Conservation (phyloP, 2,113 vertebrate species). For the Melanocharis versteri region DNA sequence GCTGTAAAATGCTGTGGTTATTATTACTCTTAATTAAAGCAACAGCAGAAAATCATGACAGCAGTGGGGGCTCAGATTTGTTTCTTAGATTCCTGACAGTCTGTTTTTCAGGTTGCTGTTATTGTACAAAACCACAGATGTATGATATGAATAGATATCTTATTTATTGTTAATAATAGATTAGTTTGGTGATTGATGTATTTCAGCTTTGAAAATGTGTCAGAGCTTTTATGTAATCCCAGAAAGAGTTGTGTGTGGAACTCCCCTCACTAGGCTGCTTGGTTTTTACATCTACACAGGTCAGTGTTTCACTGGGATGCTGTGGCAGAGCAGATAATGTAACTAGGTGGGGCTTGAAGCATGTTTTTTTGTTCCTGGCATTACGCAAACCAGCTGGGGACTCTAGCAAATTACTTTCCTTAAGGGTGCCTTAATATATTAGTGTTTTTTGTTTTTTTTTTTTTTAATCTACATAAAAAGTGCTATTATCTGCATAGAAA, state of each 20-base stretch:
- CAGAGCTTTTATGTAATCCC: background rate
- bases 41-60: background rate
- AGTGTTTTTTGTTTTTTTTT: background rate
- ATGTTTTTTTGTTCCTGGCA: background rate
- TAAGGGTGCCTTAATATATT: background rate
- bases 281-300: fast-evolving
- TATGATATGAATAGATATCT: background rate
- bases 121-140: background rate
- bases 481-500: background rate
- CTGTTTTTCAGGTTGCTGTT: background rate
- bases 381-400: background rate
- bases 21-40: background rate
- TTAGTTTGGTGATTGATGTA: background rate
- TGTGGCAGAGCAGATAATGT: background rate
- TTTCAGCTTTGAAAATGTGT: background rate
- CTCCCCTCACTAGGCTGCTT: background rate
- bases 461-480: background rate
- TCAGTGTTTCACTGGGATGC: background rate
- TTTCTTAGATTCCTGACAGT: background rate
- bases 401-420: background rate
- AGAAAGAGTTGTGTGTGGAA: background rate
- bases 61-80: background rate
- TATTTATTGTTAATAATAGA: background rate
- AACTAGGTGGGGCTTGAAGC: background rate
- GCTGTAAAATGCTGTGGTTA: background rate